Conservation (phyloP, 1,140 invertebrate genomes). For the Octopus bimaculoides region DNA sequence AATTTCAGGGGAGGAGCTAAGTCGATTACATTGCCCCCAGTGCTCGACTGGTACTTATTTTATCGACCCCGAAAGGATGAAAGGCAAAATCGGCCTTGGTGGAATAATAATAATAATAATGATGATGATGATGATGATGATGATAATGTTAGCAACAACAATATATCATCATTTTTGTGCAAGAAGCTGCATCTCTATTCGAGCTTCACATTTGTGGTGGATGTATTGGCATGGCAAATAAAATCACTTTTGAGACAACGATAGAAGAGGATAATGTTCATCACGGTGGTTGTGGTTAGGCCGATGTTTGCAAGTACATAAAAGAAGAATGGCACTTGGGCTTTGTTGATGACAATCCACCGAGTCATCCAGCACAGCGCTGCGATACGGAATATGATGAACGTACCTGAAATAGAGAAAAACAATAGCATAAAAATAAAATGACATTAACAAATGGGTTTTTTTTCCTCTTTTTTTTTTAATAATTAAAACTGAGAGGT, state of each 20-base stretch:
- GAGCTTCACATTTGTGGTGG: neutral
- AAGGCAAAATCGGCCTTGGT: too few relatives aligned
- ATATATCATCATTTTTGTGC: neutral
- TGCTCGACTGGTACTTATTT: too few relatives aligned
- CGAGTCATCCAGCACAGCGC: slow-evolving; percentile 62
- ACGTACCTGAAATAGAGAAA: slow-evolving; percentile 52
- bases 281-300: slow-evolving; percentile 55
- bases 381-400: slow-evolving; percentile 60
- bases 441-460: neutral
- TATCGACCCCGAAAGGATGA: too few relatives aligned
- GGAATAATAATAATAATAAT: too few relatives aligned
- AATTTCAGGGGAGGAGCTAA: too few relatives aligned
- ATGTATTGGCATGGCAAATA: slow-evolving; percentile 32
- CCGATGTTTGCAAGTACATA: slow-evolving; percentile 55
- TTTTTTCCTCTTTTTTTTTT: too few relatives aligned
- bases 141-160: neutral
- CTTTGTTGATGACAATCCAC: slow-evolving; percentile 60
- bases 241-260: slow-evolving; percentile 57
- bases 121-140: neutral
- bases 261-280: slow-evolving; percentile 59
- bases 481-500: too few relatives aligned
- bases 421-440: neutral
- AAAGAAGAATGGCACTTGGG: slow-evolving; percentile 52
- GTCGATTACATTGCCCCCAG: too few relatives aligned
- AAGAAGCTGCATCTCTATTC: neutral